Evolutionary conservation across 2,888 invertebrate species (phyloP).

Genomic region (Automeris io): DNA sequence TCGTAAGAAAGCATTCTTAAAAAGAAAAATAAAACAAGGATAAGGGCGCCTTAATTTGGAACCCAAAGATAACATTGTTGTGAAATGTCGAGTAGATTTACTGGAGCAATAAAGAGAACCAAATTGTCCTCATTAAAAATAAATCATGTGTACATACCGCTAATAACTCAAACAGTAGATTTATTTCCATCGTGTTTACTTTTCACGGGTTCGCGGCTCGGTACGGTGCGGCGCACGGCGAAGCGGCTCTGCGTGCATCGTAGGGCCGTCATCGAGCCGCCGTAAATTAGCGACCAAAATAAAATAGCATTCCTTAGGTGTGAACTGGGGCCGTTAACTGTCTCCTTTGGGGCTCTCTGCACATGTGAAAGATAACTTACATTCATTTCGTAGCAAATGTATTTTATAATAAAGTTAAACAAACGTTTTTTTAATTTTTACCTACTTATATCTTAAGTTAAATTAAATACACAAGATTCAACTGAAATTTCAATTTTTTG

Average conservation of each 20-base stretch:
- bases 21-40: too few species aligned
- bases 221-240: too few species aligned
- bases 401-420: too few species aligned
- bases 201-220: too few species aligned
- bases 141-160: constrained; percentile 23
- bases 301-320: constrained; percentile 42
- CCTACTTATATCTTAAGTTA: too few species aligned
- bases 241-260: constrained; percentile 14
- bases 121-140: constrained; percentile 15
- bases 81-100: constrained; percentile 2
- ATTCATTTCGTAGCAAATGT: too few species aligned
- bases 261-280: constrained; percentile 28
- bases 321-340: constrained; percentile 41
- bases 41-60: too few species aligned
- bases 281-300: constrained; percentile 60
- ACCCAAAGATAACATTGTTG: not conserved
- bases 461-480: too few species aligned
- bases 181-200: constrained; percentile 26
- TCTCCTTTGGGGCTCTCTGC: constrained; percentile 17
- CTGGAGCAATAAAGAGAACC: constrained; percentile 8
- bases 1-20: too few species aligned
- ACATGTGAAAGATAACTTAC: not conserved
- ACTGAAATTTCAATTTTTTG: too few species aligned
- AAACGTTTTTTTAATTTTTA: too few species aligned
- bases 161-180: constrained; percentile 21